A percentile compares a stretch with the other conserved stretches of the same genome.
Conservation (phyloP, 53 echinoderm and acorn worm species). For the Mesocentrotus franciscanus region DNA sequence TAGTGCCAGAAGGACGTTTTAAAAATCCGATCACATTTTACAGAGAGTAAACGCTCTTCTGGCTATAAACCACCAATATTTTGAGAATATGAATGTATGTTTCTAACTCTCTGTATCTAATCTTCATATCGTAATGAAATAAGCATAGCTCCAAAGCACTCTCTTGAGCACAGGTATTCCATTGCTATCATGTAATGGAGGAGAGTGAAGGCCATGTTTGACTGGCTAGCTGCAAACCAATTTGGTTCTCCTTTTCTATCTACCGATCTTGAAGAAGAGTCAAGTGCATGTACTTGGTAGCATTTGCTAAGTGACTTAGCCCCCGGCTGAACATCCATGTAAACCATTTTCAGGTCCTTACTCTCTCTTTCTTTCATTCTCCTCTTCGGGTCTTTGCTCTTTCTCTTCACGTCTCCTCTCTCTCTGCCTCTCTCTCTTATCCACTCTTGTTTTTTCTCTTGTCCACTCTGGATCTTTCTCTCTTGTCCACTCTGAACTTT, state of each 20-base stretch:
- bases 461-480: not conserved
- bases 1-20: not conserved
- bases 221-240: constrained; percentile 34
- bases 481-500: not conserved
- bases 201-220: not conserved
- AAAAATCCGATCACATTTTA: not conserved
- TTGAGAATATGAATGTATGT: not conserved
- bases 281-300: constrained; percentile 44
- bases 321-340: constrained; percentile 9
- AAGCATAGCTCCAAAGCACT: not conserved
- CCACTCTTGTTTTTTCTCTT: not conserved
- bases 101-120: not conserved
- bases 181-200: not conserved
- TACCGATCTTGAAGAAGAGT: not conserved
- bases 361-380: not conserved
- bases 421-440: not conserved
- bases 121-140: not conserved
- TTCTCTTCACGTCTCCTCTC: not conserved
- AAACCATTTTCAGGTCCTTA: constrained; percentile 20
- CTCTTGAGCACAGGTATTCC: not conserved
- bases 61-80: not conserved
- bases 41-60: not conserved
- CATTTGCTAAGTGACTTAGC: constrained; percentile 61
- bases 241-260: constrained; percentile 29
- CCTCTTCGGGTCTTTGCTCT: not conserved